These are phyloP conservation scores for Actinostola sp. DNA, from an alignment of 92 coral and sea anemone species.

Conservation along the genomic window DNA sequence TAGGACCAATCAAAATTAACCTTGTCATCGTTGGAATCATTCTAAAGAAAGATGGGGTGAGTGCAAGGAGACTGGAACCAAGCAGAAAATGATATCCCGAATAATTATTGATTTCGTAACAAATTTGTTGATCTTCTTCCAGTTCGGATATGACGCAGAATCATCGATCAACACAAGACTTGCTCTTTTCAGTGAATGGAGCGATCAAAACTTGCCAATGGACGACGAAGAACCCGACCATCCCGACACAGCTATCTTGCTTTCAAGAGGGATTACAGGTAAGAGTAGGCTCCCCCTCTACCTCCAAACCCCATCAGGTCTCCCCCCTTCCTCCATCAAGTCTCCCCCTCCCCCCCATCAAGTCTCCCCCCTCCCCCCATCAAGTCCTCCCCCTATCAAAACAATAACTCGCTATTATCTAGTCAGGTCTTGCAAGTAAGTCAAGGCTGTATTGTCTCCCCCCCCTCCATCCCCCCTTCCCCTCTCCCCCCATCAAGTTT, in stretches of 20 bases:
- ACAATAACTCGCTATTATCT: no score
- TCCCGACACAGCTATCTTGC: slow-evolving; percentile 16
- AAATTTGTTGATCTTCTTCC: not conserved
- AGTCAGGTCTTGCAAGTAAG: no score
- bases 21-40: slow-evolving; percentile 26
- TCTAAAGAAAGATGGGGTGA: slow-evolving; percentile 19
- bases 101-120: no score
- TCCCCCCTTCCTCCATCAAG: no score
- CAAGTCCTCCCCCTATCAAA: no score
- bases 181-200: slow-evolving; percentile 1
- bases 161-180: not conserved
- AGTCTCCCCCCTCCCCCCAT: no score
- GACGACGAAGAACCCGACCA: slow-evolving; percentile 16
- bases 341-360: not conserved
- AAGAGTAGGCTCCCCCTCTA: not conserved
- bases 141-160: slow-evolving; percentile 5
- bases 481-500: no score
- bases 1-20: slow-evolving; percentile 20
- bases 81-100: no score
- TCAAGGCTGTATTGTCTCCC: no score
- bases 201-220: not conserved
- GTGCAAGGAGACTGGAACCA: no score
- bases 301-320: not conserved
- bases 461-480: no score
- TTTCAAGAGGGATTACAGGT: not conserved